Evolutionary conservation across 2,797 vertebrate genomes (phyloP).

Genomic region (Triplophysa yarkandensis): DNA sequence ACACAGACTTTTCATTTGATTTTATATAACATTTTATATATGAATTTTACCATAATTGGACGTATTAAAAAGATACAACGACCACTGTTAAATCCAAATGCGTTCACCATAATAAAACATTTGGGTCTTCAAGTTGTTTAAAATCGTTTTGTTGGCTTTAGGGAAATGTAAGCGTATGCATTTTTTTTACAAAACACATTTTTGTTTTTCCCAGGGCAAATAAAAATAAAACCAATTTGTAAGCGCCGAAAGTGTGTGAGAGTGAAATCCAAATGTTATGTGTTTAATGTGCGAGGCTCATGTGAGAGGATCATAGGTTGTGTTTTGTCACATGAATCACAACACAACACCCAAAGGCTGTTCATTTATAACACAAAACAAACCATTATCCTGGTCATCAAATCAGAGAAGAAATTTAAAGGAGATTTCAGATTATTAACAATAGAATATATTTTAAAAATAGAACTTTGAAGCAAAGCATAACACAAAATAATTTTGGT

Average conservation of each 20-base stretch:
- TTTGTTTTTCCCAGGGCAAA: no score
- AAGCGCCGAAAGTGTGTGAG: background rate
- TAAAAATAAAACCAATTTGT: no score
- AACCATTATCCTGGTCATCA: constrained; percentile 13
- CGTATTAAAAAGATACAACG: no score
- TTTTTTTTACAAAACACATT: background rate
- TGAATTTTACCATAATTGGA: no score
- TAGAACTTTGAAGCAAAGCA: background rate
- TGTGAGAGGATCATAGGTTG: constrained; percentile 24
- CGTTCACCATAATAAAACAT: background rate
- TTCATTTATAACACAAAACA: constrained; percentile 1
- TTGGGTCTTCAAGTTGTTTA: no score
- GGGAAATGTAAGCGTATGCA: background rate
- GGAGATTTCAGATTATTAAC: no score
- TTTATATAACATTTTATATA: no score
- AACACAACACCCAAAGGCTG: constrained; percentile 2
- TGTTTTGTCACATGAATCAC: constrained; percentile 22
- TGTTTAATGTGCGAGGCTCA: constrained; percentile 13
- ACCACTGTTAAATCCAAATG: background rate
- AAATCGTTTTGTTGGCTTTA: no score
- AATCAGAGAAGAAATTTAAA: background rate
- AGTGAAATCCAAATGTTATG: background rate
- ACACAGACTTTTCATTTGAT: no score
- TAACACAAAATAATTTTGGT: no score
- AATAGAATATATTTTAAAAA: no score